Conservation (phyloP, 2,888 invertebrate species). For the Cryptus armator region DNA sequence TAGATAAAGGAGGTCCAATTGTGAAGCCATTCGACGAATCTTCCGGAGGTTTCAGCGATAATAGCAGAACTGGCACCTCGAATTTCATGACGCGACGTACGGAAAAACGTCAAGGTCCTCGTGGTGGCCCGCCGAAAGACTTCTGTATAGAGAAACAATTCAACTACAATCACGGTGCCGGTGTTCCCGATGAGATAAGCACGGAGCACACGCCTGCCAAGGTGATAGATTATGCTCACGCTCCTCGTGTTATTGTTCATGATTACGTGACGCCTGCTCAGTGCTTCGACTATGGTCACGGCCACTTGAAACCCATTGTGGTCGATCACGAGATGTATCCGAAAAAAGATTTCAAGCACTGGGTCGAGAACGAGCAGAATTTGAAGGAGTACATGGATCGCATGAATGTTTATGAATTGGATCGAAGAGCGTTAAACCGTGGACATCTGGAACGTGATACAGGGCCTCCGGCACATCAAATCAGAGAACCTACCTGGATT, state of each 20-base stretch:
- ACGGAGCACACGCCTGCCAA: constrained; percentile 78
- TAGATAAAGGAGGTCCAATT: neutral
- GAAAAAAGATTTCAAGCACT: constrained; percentile 79
- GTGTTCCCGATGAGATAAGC: constrained; percentile 69
- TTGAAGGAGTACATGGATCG: constrained; percentile 80
- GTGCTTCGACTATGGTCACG: constrained; percentile 82
- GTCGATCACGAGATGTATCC: constrained; percentile 76
- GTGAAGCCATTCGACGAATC: constrained; percentile 37
- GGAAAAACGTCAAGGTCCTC: constrained; percentile 56
- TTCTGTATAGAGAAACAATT: constrained; percentile 82
- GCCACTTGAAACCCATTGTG: constrained; percentile 78
- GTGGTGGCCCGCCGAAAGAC: constrained; percentile 72
- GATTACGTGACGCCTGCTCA: constrained; percentile 77
- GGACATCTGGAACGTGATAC: constrained; percentile 22
- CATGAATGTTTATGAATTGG: constrained; percentile 75
- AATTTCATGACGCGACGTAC: constrained; percentile 49
- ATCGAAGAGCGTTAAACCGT: constrained; percentile 63
- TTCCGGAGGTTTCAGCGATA: constrained; percentile 2
- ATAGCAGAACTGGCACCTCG: constrained; percentile 19
- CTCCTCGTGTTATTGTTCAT: constrained; percentile 70
- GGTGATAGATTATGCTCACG: constrained; percentile 82
- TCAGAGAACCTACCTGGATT: constrained; percentile 60
- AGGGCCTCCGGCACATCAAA: constrained; percentile 12
- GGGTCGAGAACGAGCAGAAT: constrained; percentile 83
- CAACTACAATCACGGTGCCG: constrained; percentile 83